phyloP scores from a whole-genome alignment of 2,113 vertebrate genomes.

The Gavia stellata region DNA sequence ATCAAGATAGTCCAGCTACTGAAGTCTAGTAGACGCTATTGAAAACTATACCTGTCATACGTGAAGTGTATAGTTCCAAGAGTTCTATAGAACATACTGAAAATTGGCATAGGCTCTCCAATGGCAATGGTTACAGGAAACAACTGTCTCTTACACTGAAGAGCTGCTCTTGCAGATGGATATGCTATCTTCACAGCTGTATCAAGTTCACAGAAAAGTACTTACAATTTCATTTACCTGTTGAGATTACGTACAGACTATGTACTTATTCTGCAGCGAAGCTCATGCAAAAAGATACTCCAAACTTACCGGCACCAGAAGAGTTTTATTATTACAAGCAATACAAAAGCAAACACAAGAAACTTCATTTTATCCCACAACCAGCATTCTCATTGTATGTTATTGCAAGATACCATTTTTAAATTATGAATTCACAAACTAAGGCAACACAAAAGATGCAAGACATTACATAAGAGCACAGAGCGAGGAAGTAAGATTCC shows the following conservation, averaged over 20 bases:
- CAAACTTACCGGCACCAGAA: not conserved
- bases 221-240: not conserved
- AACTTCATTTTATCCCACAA: not conserved
- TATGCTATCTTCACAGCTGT: not conserved
- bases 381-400: not conserved
- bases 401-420: not conserved
- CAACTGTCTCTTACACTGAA: not conserved
- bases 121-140: not conserved
- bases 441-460: not conserved
- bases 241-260: not conserved
- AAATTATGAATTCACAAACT: not conserved
- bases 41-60: not conserved
- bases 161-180: not conserved
- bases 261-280: not conserved
- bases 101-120: not conserved
- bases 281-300: not conserved
- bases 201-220: not conserved
- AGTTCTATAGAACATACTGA: not conserved
- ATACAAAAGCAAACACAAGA: not conserved
- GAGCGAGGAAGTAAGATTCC: not conserved
- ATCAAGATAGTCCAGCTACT: not conserved
- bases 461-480: not conserved
- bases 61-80: not conserved
- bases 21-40: not conserved
- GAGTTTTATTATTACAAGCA: not conserved